Evolutionary conservation across 2,888 invertebrate genomes (phyloP).

Genomic region (Pinctada fucata): DNA sequence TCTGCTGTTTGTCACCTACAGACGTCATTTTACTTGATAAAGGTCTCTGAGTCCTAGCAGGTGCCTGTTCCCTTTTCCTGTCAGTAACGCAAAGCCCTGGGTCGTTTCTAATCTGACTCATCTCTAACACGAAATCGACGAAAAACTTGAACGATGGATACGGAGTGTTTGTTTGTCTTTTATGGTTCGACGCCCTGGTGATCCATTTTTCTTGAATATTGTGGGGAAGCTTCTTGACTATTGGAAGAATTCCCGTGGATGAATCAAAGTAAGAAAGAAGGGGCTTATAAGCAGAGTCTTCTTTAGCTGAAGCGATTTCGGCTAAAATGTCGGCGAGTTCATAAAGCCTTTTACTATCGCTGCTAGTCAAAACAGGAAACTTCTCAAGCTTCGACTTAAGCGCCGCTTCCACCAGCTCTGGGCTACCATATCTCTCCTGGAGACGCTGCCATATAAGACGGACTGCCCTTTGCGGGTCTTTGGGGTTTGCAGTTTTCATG

Average conservation of each 20-base stretch:
- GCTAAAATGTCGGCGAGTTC: constrained; percentile 7
- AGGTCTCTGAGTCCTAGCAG: neutral
- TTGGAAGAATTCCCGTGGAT: constrained; percentile 10
- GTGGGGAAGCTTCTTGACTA: constrained; percentile 9
- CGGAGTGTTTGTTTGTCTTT: constrained; percentile 1
- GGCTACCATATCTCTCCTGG: constrained; percentile 29
- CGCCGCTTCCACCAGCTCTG: constrained; percentile 29
- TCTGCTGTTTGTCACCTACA: neutral
- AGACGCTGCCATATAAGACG: constrained; percentile 33
- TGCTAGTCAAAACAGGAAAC: constrained; percentile 18
- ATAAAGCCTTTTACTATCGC: constrained; percentile 12
- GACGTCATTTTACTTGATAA: neutral
- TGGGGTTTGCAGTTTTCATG: constrained; percentile 33
- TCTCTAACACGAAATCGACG: constrained; percentile 16
- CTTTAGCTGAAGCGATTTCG: constrained; percentile 10
- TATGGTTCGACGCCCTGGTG: constrained; percentile 12
- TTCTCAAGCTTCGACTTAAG: constrained; percentile 18
- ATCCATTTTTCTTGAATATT: constrained; percentile 23
- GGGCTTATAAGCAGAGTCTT: neutral
- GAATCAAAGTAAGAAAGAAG: constrained; percentile 17
- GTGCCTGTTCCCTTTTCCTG: neutral
- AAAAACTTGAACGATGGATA: constrained; percentile 31
- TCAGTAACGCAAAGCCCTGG: constrained; percentile 13
- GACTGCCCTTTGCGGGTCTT: constrained; percentile 23
- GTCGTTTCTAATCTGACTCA: constrained; percentile 20